Conservation (phyloP, 2,888 invertebrate species). For the Drosophila kanekoi region DNA sequence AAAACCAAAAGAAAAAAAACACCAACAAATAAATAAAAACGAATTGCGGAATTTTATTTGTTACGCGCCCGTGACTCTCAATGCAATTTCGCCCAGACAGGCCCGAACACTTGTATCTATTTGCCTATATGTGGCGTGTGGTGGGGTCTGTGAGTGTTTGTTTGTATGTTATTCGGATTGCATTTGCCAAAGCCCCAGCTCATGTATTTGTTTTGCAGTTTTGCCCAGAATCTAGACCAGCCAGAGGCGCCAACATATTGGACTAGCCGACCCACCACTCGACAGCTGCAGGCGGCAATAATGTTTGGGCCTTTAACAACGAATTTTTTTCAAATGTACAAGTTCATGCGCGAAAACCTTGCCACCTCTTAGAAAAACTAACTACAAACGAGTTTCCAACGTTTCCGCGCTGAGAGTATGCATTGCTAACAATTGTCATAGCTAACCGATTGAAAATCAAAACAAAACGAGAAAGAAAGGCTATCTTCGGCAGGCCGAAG, state of each 20-base stretch:
- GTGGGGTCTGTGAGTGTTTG: slow-evolving; percentile 1
- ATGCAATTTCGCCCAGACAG: slow-evolving; percentile 60
- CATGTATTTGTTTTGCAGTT: slow-evolving; percentile 53
- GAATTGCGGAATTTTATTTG: slow-evolving; percentile 71
- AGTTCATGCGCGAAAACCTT: slow-evolving; percentile 1
- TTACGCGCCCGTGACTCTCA: slow-evolving; percentile 69
- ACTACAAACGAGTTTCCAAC: background rate
- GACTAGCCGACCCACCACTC: slow-evolving; percentile 28
- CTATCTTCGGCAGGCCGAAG: too few species aligned
- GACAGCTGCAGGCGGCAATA: slow-evolving; percentile 65
- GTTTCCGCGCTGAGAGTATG: too few species aligned
- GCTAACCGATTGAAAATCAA: too few species aligned
- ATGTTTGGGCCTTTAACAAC: slow-evolving; percentile 26
- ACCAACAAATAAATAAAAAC: slow-evolving; percentile 18
- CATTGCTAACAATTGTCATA: too few species aligned
- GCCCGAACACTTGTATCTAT: slow-evolving; percentile 18
- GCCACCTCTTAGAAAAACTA: background rate
- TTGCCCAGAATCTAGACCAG: slow-evolving; percentile 14
- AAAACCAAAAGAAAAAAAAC: slow-evolving; percentile 1
- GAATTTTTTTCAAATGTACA: slow-evolving; percentile 41
- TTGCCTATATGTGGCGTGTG: slow-evolving; percentile 1
- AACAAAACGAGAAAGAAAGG: too few species aligned
- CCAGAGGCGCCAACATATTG: slow-evolving; percentile 58
- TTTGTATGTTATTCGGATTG: slow-evolving; percentile 43
- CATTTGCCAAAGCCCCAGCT: slow-evolving; percentile 46